Base-by-base conservation (phyloP, 2,113 vertebrate genomes). In the Strigops habroptila region DNA sequence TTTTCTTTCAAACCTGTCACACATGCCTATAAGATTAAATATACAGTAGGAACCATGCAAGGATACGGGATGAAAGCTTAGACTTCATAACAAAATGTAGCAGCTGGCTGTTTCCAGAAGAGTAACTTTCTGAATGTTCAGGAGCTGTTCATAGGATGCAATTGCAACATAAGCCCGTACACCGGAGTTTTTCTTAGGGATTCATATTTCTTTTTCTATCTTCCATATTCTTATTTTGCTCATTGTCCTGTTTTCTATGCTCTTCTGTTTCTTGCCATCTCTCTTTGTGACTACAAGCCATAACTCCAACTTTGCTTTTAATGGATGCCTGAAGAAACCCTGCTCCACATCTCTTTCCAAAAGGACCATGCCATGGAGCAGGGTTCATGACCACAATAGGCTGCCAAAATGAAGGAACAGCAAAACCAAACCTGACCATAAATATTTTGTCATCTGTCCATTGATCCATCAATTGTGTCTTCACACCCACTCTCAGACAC, bases 1-100 rank as follows among this genome's bases (percentile, higher is more conserved):
- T 96, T 97, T 96, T 97, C 94, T 65, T 73, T 94, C 94, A 92
- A 95, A 93, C 82, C 79, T 95, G 84, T 94, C 91, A 93, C 73
- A 95, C 35, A 71, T 63, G 74, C 43, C 82, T 91, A 77, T 95
- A 96, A 70, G 79, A 91, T 94, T 83, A 94, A 93, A 93, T 90
- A 88, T 77, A 91, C 53, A 55, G 88, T 57, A 48, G 41, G 35
- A 89, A 91, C 30, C 3, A 12, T 57, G 46, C 59, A 88, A 90
- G 48, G 60, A 82, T 86, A 90, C 1, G 4, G 63, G 37, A 69
- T 64, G 41, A 75, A 89, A 88, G 59, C 81, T 24, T 51, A 55
- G 70, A 80, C 30, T 7, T 77, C 15, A 51, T 82, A 73, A 51
- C 25, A 89, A 69, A 86, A 48, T 1, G 0, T 17, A 84, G 13